Evolutionary conservation across 2,888 invertebrate genomes (phyloP).

Genomic region (Chrysomela aeneicollis): DNA sequence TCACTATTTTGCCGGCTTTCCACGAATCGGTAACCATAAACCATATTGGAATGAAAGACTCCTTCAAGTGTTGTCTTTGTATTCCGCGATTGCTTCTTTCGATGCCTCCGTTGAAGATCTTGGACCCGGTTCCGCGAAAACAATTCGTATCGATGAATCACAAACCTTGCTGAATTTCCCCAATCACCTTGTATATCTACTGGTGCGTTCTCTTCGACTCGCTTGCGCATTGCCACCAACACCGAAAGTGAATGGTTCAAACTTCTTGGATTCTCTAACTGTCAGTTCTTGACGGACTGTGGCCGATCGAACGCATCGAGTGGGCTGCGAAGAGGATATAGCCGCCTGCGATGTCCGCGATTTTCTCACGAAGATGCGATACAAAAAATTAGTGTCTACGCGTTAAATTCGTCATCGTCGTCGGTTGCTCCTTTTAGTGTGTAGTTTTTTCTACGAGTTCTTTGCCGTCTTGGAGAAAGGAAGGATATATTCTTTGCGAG

Average conservation of each 20-base stretch:
- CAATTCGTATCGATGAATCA: slow-evolving; percentile 9
- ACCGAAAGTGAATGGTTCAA: slow-evolving; percentile 47
- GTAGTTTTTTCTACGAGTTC: slow-evolving; percentile 7
- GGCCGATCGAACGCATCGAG: slow-evolving; percentile 24
- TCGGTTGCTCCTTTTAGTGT: slow-evolving; percentile 20
- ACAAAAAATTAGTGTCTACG: slow-evolving; percentile 29
- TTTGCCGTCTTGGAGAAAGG: slow-evolving; percentile 16
- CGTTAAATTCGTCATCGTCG: slow-evolving; percentile 10
- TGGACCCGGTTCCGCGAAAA: neutral
- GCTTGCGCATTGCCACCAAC: slow-evolving; percentile 30
- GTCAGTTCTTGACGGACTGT: slow-evolving; percentile 54
- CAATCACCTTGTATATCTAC: slow-evolving; percentile 6
- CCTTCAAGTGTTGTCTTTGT: too few species aligned
- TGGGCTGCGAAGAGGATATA: slow-evolving; percentile 20
- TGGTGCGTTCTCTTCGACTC: slow-evolving; percentile 24
- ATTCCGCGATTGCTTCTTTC: too few species aligned
- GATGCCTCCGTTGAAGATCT: too few species aligned
- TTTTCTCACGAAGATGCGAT: slow-evolving; percentile 29
- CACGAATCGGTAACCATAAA: too few species aligned
- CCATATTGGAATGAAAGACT: too few species aligned
- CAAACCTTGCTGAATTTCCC: neutral
- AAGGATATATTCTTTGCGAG: slow-evolving; percentile 21
- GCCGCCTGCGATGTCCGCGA: slow-evolving; percentile 29
- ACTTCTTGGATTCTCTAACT: slow-evolving; percentile 50
- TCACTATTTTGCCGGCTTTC: too few species aligned